Conservation (phyloP, 30 jellyfish, hydroid and myxozoan species). For the Hydractinia symbiolongicarpus region DNA sequence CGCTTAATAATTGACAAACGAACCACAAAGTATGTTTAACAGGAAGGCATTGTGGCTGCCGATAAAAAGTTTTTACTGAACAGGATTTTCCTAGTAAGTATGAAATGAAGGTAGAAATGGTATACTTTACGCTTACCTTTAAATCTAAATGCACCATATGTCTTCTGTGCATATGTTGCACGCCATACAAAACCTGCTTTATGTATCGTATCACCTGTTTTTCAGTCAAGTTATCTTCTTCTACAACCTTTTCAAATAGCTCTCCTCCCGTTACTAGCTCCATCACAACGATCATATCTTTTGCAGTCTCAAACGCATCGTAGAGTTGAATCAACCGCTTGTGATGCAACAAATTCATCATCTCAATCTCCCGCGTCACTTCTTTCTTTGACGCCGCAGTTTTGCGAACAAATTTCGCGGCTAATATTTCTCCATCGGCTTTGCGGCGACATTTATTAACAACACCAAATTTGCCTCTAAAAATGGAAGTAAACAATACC, state of each 20-base stretch:
- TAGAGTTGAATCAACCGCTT: slow-evolving; percentile 51
- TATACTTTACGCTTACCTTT: slow-evolving; percentile 40
- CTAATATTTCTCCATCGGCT: slow-evolving; percentile 33
- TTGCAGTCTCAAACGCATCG: slow-evolving; percentile 72
- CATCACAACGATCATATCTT: slow-evolving; percentile 77
- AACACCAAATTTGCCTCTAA: slow-evolving; percentile 73
- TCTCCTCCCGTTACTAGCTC: slow-evolving; percentile 96
- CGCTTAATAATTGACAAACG: too few species aligned
- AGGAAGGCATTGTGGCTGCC: too few species aligned
- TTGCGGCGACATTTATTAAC: slow-evolving; percentile 64
- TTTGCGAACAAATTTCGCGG: slow-evolving; percentile 69
- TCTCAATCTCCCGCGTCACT: slow-evolving; percentile 42
- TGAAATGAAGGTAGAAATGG: too few species aligned
- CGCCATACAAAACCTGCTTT: slow-evolving; percentile 70
- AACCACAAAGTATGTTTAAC: too few species aligned
- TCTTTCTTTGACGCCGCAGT: slow-evolving; percentile 59
- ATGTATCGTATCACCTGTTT: slow-evolving; percentile 84
- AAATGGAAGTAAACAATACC: background rate
- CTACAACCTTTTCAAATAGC: slow-evolving; percentile 84
- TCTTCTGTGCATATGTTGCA: slow-evolving; percentile 86
- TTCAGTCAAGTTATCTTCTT: slow-evolving; percentile 86
- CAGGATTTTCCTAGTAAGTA: too few species aligned
- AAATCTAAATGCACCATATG: slow-evolving; percentile 79
- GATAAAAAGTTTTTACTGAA: too few species aligned
- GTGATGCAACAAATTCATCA: slow-evolving; percentile 77